phyloP scores from a whole-genome alignment of 2,888 invertebrate species.

The Panzeria rudis region DNA sequence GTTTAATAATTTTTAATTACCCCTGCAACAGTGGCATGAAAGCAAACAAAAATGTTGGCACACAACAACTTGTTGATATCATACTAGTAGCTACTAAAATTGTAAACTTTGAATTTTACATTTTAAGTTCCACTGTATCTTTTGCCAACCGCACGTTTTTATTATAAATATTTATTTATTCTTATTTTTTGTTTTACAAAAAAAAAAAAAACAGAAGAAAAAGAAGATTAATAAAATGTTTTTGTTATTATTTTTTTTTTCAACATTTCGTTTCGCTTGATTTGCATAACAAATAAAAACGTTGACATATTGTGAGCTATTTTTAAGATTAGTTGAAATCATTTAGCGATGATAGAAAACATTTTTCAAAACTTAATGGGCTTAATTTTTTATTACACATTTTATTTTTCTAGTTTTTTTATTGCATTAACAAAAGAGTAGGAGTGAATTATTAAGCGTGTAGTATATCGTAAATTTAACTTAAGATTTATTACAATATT shows the following conservation, averaged over 20 bases:
- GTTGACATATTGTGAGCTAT: conserved; percentile 80
- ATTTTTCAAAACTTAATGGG: conserved; percentile 71
- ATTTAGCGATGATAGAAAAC: conserved; percentile 72
- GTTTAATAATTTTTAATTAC: conserved; percentile 64
- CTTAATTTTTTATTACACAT: conserved; percentile 57
- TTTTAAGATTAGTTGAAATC: conserved; percentile 73
- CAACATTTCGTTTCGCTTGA: conserved; percentile 69
- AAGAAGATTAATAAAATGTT: conserved; percentile 66
- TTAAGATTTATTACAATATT: conserved; percentile 56
- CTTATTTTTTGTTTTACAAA: conserved; percentile 1
- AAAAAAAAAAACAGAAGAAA: conserved; percentile 34
- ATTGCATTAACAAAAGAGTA: conserved; percentile 15
- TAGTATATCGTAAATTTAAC: conserved; percentile 9
- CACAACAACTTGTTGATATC: not conserved
- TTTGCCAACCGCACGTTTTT: conserved; percentile 51
- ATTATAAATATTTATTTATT: conserved; percentile 10
- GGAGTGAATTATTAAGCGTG: conserved; percentile 48
- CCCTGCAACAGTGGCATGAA: conserved; percentile 47
- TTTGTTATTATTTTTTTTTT: conserved; percentile 44
- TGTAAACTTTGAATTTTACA: not conserved
- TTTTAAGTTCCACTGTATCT: conserved; percentile 32
- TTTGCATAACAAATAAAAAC: conserved; percentile 81
- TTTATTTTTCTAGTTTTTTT: conserved; percentile 23
- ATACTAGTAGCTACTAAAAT: not conserved
- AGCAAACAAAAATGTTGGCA: not conserved